Base-by-base conservation (phyloP, 2,113 vertebrate species). In the Camarhynchus parvulus region DNA sequence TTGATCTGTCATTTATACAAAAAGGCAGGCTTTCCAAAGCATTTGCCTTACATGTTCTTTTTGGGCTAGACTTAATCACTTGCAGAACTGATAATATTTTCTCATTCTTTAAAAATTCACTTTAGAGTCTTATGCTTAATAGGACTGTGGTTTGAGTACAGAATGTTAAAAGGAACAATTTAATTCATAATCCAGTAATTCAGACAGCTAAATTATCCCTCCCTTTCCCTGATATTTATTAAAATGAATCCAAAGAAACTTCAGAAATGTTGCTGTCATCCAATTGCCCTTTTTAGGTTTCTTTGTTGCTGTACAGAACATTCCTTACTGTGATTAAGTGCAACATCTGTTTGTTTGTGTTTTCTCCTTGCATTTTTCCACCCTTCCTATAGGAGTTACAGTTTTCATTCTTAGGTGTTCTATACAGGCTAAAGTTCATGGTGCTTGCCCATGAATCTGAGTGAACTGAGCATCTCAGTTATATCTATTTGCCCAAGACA, bases 71-170 rank as follows among this genome's bases (percentile, higher is more conserved):
- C 90, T 94, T 95, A 96, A 97, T 97, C 96, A 87, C 75, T 85
- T 92, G 59, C 88, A 86, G 91, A 95, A 84, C 87, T 95, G 82
- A 96, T 97, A 96, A 89, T 79, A 96, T 93, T 97, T 97, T 96
- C 91, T 87, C 74, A 83, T 95, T 89, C 87, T 96, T 92, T 92
- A 96, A 86, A 58, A 96, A 95, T 96, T 96, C 86, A n/a, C 94
- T 62, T 93, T 87, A 96, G 31, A 94, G 64, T 88, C 42, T 82
- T 42, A 83, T 13, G 8, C 87, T 95, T 94, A 96, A 68, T 93
- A 73, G 15, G 58, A 59, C 67, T 95, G 68, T 84, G 77, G 80
- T 97, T 94, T 85, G 78, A 96, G 75, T 81, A 62, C 5, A 4
- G 86, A 92, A 87, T 87, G 59, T 95, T 97, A 85, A 83, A 92